Conservation (phyloP, 2,113 vertebrate species). For the Gnathonemus longibarbis region DNA sequence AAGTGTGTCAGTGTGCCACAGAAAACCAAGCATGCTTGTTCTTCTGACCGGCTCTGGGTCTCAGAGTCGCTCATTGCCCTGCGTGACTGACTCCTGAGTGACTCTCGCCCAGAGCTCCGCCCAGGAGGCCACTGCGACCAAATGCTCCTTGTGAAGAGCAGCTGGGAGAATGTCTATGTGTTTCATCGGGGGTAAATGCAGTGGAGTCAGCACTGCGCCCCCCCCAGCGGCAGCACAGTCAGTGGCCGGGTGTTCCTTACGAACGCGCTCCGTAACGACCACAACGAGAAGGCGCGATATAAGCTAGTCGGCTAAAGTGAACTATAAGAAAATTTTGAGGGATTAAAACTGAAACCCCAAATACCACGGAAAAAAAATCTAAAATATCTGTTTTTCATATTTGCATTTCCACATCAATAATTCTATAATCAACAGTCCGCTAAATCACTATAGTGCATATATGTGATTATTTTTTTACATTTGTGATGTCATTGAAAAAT, state of each 20-base stretch:
- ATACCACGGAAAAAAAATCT: not conserved
- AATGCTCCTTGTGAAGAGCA: not conserved
- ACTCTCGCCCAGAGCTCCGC: not conserved
- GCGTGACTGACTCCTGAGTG: not conserved
- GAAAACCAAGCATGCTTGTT: not conserved
- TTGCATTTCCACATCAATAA: not conserved
- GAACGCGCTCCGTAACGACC: not conserved
- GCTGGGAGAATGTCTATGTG: not conserved
- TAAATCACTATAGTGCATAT: not conserved
- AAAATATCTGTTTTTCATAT: not conserved
- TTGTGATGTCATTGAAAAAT: not conserved
- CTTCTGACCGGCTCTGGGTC: not conserved
- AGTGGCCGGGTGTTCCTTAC: not conserved
- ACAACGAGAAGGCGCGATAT: not conserved
- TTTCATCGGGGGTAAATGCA: not conserved
- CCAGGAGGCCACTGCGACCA: not conserved
- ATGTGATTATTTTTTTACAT: not conserved
- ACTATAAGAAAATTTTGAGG: not conserved
- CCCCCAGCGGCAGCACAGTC: not conserved
- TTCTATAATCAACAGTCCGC: not conserved
- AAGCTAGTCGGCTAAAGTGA: not conserved
- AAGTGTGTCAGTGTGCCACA: conserved; percentile 6
- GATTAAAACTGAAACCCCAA: not conserved
- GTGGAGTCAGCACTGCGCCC: not conserved
- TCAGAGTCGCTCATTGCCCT: not conserved